Percentiles rank a stretch among this genome's conserved stretches.
Conservation (phyloP, 2,797 vertebrate genomes). For the Hippoglossus hippoglossus region DNA sequence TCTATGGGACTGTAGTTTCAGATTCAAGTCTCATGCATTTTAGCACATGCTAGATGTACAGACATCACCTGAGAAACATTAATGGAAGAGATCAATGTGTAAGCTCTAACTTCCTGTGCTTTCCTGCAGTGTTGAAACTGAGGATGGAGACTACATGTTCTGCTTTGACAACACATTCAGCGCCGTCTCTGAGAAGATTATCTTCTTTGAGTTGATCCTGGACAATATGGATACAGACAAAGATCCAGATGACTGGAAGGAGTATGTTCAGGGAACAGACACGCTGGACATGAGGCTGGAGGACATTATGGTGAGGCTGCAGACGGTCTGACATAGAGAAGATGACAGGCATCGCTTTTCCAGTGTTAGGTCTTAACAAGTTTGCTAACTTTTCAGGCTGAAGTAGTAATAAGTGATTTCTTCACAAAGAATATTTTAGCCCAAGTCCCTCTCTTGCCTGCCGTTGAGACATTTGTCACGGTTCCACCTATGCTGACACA, state of each 20-base stretch:
- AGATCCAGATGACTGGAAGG: constrained; percentile 94
- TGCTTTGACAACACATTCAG: constrained; percentile 99
- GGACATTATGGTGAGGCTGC: constrained; percentile 92
- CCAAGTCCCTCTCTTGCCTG: constrained; percentile 29
- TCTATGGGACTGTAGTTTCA: not conserved
- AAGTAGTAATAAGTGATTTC: not conserved
- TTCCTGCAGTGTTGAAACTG: constrained; percentile 89
- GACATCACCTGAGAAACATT: not conserved
- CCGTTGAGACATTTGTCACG: constrained; percentile 35
- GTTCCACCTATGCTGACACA: constrained; percentile 21
- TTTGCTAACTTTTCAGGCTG: not conserved
- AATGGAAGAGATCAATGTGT: not conserved
- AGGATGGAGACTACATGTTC: constrained; percentile 98
- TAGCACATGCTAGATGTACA: not conserved
- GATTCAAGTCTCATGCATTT: not conserved
- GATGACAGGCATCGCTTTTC: not conserved
- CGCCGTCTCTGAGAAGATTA: constrained; percentile 94
- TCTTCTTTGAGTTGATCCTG: constrained; percentile 98
- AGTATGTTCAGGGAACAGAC: constrained; percentile 92
- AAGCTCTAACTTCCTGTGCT: constrained; percentile 18
- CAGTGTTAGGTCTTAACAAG: not conserved
- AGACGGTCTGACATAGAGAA: not conserved
- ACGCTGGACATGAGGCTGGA: constrained; percentile 97
- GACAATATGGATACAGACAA: constrained; percentile 92
- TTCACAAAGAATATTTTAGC: constrained; percentile 10